phyloP scores from a whole-genome alignment of 2,113 vertebrate genomes.

The Mellivora capensis region DNA sequence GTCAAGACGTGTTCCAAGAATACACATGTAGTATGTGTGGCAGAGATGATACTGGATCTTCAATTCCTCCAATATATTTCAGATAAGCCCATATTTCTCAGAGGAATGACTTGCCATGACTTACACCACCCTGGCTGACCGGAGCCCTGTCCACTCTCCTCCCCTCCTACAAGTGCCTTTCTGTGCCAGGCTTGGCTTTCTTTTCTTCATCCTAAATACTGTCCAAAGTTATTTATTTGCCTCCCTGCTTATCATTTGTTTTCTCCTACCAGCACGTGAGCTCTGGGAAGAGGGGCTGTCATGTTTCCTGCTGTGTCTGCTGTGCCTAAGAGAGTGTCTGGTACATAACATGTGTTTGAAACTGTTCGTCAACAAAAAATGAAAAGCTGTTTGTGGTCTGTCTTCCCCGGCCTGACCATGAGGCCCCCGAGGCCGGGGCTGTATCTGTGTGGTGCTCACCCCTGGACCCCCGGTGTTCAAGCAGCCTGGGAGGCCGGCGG shows the following conservation, averaged over 20 bases:
- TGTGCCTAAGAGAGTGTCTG: neutral
- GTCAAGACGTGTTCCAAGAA: neutral
- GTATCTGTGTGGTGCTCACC: neutral
- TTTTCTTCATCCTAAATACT: neutral
- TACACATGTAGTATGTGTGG: neutral
- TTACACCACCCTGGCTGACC: neutral
- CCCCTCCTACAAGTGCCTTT: neutral
- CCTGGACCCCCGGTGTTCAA: too few species aligned
- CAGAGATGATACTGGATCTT: neutral
- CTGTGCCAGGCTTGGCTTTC: neutral
- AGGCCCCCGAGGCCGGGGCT: neutral
- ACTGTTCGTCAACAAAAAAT: neutral
- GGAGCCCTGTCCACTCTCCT: neutral
- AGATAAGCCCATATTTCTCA: neutral
- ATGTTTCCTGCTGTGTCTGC: neutral
- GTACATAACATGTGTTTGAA: neutral
- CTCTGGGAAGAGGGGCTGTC: neutral
- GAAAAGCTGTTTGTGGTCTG: neutral
- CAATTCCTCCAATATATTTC: neutral
- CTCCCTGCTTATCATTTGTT: neutral
- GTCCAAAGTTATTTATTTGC: neutral
- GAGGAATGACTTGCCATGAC: neutral
- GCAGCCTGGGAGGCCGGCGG: neutral
- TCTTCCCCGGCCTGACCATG: neutral
- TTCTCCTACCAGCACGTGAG: neutral